Conservation (phyloP, 2,888 invertebrate genomes). For the Phalera bucephala region DNA sequence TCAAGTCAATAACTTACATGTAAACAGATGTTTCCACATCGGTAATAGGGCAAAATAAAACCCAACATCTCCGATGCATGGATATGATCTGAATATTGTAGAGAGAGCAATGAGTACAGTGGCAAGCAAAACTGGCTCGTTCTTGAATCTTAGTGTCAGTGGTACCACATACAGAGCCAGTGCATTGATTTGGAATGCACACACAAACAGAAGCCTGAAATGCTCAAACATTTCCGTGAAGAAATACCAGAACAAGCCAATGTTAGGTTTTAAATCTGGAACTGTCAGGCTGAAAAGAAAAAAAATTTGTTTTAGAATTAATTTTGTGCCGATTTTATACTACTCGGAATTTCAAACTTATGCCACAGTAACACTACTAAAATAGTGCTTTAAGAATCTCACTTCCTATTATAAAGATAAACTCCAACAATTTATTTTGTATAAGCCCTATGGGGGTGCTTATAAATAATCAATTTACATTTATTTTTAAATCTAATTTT, state of each 20-base stretch:
- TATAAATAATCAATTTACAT: too few species aligned
- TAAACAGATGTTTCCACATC: conserved; percentile 94
- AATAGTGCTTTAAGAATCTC: too few species aligned
- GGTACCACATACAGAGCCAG: conserved; percentile 95
- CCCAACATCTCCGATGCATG: conserved; percentile 96
- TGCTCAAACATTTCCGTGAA: conserved; percentile 99
- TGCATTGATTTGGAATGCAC: conserved; percentile 98
- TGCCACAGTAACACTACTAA: too few species aligned
- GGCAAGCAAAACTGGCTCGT: conserved; percentile 91
- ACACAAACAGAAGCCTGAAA: conserved; percentile 96
- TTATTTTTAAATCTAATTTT: too few species aligned
- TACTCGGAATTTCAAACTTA: too few species aligned
- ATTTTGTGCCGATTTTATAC: too few species aligned
- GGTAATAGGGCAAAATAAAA: conserved; percentile 95
- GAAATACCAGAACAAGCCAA: conserved; percentile 99
- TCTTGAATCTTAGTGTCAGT: conserved; percentile 89
- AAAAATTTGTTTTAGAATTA: too few species aligned
- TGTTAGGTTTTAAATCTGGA: conserved; percentile 97
- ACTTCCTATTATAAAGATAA: too few species aligned
- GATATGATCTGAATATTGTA: conserved; percentile 97
- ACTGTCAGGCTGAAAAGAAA: conserved; percentile 89
- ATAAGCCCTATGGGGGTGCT: too few species aligned
- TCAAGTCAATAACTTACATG: too few species aligned
- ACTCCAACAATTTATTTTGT: too few species aligned
- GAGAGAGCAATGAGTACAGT: conserved; percentile 91